phyloP scores from a whole-genome alignment of 1,140 invertebrate genomes.

The Drosophila sechellia region DNA sequence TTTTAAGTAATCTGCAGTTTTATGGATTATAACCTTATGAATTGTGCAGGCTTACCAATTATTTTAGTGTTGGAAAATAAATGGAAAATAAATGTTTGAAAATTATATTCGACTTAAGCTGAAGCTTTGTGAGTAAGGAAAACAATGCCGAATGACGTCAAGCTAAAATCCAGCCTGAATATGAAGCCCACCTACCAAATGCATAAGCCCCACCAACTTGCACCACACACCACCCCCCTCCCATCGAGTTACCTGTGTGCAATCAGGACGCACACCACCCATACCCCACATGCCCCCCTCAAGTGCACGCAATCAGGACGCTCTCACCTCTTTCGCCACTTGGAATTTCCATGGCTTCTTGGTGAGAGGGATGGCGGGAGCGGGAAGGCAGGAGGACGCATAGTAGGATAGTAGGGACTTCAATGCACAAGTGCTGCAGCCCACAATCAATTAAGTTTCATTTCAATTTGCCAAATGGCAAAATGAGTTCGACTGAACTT shows the following conservation, averaged over 20 bases:
- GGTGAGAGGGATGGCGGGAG: no score
- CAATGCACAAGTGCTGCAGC: slow-evolving; percentile 20
- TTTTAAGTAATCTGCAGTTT: background rate
- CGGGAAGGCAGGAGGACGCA: no score
- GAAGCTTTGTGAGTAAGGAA: background rate
- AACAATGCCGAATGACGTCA: slow-evolving; percentile 18
- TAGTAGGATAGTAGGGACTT: slow-evolving; percentile 7
- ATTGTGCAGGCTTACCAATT: no score
- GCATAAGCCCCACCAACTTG: background rate
- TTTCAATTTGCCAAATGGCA: slow-evolving; percentile 50
- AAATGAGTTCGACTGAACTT: slow-evolving; percentile 54
- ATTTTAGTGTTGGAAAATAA: background rate
- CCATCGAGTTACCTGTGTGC: slow-evolving; percentile 1
- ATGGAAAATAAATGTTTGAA: background rate
- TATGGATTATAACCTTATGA: no score
- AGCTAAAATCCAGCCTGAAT: slow-evolving; percentile 6
- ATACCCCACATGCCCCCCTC: background rate
- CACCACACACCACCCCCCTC: no score
- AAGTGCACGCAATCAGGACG: slow-evolving; percentile 19
- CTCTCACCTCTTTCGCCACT: slow-evolving; percentile 1
- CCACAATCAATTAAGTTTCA: slow-evolving; percentile 68
- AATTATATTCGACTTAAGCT: slow-evolving; percentile 11
- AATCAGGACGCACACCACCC: slow-evolving; percentile 7
- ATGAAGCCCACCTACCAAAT: slow-evolving; percentile 1
- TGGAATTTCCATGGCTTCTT: slow-evolving; percentile 11